Evolutionary conservation across 1,140 invertebrate genomes (phyloP), one percentile per base, ranked within the genome.

Genomic region (Drosophila tsacasi): DNA sequence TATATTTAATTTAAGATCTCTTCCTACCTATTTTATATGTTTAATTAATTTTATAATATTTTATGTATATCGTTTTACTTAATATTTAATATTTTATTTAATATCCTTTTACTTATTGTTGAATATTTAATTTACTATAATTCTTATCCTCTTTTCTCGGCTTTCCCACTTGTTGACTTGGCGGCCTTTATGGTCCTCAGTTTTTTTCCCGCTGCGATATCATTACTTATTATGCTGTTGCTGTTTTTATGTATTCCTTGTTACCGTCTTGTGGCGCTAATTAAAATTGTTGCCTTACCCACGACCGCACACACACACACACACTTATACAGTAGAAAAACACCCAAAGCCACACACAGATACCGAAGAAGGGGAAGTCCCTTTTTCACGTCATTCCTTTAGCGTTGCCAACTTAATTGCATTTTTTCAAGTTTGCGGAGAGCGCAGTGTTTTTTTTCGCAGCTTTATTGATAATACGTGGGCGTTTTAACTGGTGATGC

Each of bases 361-460:
- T 49, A 32, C 12, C 23, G 5, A 25, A 37, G 40, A 15, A n/a
- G 35, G 19, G 35, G 35, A 49, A 39, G 37, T 12, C 42, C 30
- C 47, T 39, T 27, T 40, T 47, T 2, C 32, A 10, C 30, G 23
- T 35, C 42, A 37, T 75, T 55, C 23, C 62, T 66, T 67, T 55
- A 32, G 47, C 49, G 55, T 32, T 49, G 47, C 46, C 54, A 71
- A 60, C 74, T 64, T 79, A 79, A 79, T 79, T 79, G 76, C 75
- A 78, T 79, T 79, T 79, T 75, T 78, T 54, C 66, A 60, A 79
- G 66, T 54, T 74, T 79, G 66, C 39, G 32, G 25, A 50, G 58
- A 46, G 50, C 44, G 42, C 30, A 57, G 27, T 23, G 15, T 23
- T 32, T 25, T 44, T 46, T 12, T 35, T 15, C 17, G 19, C 4